Conservation (phyloP, 2,797 vertebrate genomes). For the Nannoperca australis region DNA sequence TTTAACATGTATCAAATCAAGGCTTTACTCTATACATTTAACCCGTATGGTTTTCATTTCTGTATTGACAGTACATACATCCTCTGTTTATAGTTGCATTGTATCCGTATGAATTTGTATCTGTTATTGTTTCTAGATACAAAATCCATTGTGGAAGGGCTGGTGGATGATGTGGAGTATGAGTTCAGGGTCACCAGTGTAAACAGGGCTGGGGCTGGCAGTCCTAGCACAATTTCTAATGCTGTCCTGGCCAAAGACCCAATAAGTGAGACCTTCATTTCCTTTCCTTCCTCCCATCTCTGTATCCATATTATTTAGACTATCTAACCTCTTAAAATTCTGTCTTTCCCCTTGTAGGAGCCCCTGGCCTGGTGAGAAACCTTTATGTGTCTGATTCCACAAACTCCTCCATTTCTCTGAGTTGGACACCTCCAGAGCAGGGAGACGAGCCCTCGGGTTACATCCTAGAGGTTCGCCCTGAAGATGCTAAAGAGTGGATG, state of each 20-base stretch:
- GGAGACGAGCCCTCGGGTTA: conserved; percentile 77
- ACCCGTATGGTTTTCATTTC: not conserved
- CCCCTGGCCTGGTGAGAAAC: conserved; percentile 77
- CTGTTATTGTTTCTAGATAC: conserved; percentile 60
- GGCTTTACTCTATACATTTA: not conserved
- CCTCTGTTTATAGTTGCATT: not conserved
- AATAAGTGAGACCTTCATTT: conserved; percentile 65
- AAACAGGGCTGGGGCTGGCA: conserved; percentile 75
- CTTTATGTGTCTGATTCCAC: conserved; percentile 78
- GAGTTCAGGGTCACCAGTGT: conserved; percentile 80
- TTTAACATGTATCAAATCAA: not conserved
- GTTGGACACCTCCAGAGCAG: conserved; percentile 71
- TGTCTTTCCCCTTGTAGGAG: conserved; percentile 57
- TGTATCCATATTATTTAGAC: not conserved
- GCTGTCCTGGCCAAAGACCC: conserved; percentile 77
- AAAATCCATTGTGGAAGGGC: conserved; percentile 68
- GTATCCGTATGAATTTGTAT: not conserved
- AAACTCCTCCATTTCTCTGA: conserved; percentile 80
- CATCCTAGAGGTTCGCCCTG: conserved; percentile 73
- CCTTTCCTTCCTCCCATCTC: not conserved
- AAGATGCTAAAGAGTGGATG: conserved; percentile 78
- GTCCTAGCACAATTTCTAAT: conserved; percentile 71
- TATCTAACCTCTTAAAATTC: not conserved
- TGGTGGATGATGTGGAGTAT: conserved; percentile 81
- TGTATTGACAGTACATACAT: not conserved